Conservation (phyloP, 2,888 invertebrate species). For the Stenolophus ochropezus region DNA sequence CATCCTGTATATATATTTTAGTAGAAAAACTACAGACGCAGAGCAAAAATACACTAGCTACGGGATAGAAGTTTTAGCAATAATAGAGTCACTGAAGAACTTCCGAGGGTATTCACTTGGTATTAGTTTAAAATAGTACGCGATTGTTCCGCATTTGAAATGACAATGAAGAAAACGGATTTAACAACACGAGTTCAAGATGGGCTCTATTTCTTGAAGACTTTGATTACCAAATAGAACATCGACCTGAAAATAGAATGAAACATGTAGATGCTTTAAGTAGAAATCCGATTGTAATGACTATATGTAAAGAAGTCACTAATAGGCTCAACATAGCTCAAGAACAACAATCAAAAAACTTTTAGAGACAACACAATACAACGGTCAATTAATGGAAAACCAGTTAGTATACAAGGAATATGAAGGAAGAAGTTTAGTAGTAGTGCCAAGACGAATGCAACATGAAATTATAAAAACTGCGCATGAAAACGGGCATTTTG, state of each 20-base stretch:
- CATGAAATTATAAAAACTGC: constrained; percentile 58
- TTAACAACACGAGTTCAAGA: constrained; percentile 45
- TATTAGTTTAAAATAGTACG: constrained; percentile 62
- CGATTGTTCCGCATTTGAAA: constrained; percentile 60
- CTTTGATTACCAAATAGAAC: too few relatives aligned
- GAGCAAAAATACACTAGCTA: constrained; percentile 30
- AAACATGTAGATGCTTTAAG: too few relatives aligned
- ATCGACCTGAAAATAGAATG: too few relatives aligned
- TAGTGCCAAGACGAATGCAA: constrained; percentile 61
- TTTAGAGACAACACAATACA: constrained; percentile 52
- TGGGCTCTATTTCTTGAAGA: too few relatives aligned
- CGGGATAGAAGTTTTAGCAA: constrained; percentile 49
- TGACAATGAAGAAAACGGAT: constrained; percentile 59
- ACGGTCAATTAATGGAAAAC: constrained; percentile 61
- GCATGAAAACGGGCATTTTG: constrained; percentile 62
- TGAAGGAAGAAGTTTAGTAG: constrained; percentile 61
- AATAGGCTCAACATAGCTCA: too few relatives aligned
- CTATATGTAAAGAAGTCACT: too few relatives aligned
- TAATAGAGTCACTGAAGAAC: too few relatives aligned
- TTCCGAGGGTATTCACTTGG: too few relatives aligned
- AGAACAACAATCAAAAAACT: constrained; percentile 60
- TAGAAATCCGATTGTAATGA: too few relatives aligned
- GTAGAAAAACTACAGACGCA: too few relatives aligned
- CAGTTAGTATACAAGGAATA: constrained; percentile 54
- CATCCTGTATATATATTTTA: too few relatives aligned